Base-by-base conservation (phyloP, 2,888 invertebrate species). In the Schrankia costaestrigalis region DNA sequence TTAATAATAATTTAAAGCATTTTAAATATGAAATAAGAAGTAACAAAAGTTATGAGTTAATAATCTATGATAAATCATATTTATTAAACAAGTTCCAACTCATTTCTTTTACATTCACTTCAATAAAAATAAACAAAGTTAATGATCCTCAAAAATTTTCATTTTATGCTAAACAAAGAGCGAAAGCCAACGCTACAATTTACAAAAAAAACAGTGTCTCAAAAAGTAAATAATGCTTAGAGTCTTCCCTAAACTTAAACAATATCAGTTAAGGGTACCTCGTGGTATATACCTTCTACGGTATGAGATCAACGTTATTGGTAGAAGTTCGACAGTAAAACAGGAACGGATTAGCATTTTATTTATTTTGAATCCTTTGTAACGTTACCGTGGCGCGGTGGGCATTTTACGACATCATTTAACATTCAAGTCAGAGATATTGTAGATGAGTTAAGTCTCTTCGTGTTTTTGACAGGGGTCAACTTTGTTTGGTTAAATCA, bases 261-360 rank as follows among this genome's bases (percentile, higher is more conserved):
- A 40, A 49, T 56, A 49, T 56, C 46, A 48, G 39, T 55, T 52
- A 51, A 52, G 34, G 39, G 38, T 25, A 42, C 41, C 33, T 45
- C 31, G 30, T 13, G 35, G 9, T 28, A 12, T 24, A 27, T 8
- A 15, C 15, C n/a, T 30, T 12, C 25, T 4, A 14, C 15, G 12
- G 26, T 44, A 38, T 36, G 41, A 53, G 54, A 57, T 62, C 67
- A 56, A 32, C 52, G 35, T 56, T 63, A 70, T 69, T 61, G 59
- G 48, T 43, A 43, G 42, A 71, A 71, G 53, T 71, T 71, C 36
- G 52, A 53, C 63, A 66, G 55, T 71, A 69, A 67, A 67, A 64
- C 43, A 49, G 53, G 51, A 59, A 64, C 48, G 59, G 63, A 71
- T 72, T 69, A 71, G 62, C 65, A 63, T 71, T 71, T 69, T 70